phyloP scores from a whole-genome alignment of 2,888 invertebrate species.

The Pandemis heparana region DNA sequence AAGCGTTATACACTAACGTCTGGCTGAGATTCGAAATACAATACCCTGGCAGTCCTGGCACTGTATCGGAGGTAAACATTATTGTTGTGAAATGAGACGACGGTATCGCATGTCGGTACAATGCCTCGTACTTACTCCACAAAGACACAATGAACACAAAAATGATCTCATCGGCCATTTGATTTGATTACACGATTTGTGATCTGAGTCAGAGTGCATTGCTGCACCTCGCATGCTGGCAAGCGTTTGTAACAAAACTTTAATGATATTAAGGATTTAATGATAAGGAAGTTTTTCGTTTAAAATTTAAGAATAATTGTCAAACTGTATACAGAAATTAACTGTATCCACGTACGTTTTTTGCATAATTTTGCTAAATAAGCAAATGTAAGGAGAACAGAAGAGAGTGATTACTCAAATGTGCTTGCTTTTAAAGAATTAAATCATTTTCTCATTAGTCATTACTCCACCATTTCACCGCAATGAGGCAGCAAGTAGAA shows the following conservation, averaged over 20 bases:
- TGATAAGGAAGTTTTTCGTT: not conserved
- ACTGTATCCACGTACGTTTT: no score
- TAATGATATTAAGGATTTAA: not conserved
- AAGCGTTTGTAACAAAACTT: not conserved
- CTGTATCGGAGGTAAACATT: constrained; percentile 33
- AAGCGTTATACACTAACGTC: constrained; percentile 3
- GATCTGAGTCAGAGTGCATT: constrained; percentile 46
- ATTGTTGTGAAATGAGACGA: constrained; percentile 35
- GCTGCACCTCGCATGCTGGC: constrained; percentile 24
- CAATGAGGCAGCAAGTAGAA: constrained; percentile 58
- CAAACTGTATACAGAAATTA: no score
- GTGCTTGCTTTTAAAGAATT: no score
- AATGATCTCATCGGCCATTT: constrained; percentile 69
- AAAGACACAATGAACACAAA: constrained; percentile 45
- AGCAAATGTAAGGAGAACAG: not conserved
- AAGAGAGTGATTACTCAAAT: not conserved
- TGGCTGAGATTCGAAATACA: constrained; percentile 15
- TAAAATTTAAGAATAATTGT: not conserved
- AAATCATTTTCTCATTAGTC: not conserved
- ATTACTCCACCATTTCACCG: constrained; percentile 41
- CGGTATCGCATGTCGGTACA: constrained; percentile 37
- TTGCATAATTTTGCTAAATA: not conserved
- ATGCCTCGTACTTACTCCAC: constrained; percentile 16
- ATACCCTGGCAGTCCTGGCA: constrained; percentile 11
- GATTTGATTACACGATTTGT: constrained; percentile 43